Evolutionary conservation across 2,797 vertebrate genomes (phyloP).

Genomic region (Babyrousa celebensis): DNA sequence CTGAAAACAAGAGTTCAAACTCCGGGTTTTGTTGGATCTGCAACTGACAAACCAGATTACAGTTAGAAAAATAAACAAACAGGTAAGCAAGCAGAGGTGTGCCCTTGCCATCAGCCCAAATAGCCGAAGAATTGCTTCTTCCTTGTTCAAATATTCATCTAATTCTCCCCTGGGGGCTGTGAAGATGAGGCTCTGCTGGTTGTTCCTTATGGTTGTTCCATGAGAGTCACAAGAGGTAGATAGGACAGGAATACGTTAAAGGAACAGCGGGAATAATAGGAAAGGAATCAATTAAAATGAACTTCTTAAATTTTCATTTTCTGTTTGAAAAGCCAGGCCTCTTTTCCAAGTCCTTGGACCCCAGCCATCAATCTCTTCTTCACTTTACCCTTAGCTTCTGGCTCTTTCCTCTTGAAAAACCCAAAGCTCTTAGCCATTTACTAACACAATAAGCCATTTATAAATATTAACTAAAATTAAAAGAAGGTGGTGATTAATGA

Average conservation of each 20-base stretch:
- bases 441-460: background rate
- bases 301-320: background rate
- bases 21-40: background rate
- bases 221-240: background rate
- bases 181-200: background rate
- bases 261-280: background rate
- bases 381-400: background rate
- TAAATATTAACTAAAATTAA: background rate
- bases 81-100: no score
- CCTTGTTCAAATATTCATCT: background rate
- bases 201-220: background rate
- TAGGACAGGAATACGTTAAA: background rate
- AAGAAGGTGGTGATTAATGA: conserved; percentile 53
- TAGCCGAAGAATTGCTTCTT: background rate
- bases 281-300: background rate
- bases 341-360: background rate
- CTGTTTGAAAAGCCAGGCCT: background rate
- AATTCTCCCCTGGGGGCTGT: background rate
- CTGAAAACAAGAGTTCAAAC: background rate
- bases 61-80: conserved; percentile 12
- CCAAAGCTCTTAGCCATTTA: background rate
- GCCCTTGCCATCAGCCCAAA: background rate
- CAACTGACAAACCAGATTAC: background rate
- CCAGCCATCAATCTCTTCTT: background rate
- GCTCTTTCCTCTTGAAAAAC: background rate